Conservation (phyloP, 53 echinoderm and acorn worm species). For the Paracentrotus lividus region DNA sequence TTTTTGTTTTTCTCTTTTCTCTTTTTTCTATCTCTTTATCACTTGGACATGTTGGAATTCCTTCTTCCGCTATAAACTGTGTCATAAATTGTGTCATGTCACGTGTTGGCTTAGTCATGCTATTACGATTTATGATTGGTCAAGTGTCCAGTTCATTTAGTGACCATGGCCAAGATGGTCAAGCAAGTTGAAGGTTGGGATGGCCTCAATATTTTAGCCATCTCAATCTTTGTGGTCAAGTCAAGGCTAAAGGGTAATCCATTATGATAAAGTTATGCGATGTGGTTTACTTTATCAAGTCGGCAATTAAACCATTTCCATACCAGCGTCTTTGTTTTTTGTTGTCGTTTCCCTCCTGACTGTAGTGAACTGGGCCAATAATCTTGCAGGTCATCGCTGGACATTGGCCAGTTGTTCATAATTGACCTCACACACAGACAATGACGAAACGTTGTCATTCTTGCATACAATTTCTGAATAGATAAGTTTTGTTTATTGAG, state of each 20-base stretch:
- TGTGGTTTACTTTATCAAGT: constrained; percentile 29
- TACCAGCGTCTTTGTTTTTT: constrained; percentile 43
- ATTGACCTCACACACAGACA: constrained; percentile 19
- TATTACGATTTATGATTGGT: constrained; percentile 1
- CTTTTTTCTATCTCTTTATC: neutral
- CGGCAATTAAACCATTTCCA: constrained; percentile 45
- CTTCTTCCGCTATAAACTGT: constrained; percentile 7
- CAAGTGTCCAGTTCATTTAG: constrained; percentile 15
- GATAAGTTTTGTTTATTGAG: neutral
- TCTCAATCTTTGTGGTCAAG: constrained; percentile 16
- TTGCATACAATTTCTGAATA: neutral
- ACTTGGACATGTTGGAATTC: neutral
- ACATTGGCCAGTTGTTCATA: constrained; percentile 34
- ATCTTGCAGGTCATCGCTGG: constrained; percentile 39
- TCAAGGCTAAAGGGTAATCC: constrained; percentile 32
- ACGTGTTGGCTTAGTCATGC: constrained; percentile 8
- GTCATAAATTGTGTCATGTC: constrained; percentile 10
- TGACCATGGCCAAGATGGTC: constrained; percentile 47
- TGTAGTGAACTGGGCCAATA: constrained; percentile 27
- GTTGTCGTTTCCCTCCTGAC: neutral
- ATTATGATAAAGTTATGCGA: constrained; percentile 43
- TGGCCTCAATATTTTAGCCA: constrained; percentile 22
- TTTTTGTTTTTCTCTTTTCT: too few relatives aligned
- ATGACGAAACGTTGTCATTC: constrained; percentile 42
- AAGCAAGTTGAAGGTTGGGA: constrained; percentile 37